Evolutionary conservation across 2,888 invertebrate species (phyloP).

Genomic region (Papilio elwesi): DNA sequence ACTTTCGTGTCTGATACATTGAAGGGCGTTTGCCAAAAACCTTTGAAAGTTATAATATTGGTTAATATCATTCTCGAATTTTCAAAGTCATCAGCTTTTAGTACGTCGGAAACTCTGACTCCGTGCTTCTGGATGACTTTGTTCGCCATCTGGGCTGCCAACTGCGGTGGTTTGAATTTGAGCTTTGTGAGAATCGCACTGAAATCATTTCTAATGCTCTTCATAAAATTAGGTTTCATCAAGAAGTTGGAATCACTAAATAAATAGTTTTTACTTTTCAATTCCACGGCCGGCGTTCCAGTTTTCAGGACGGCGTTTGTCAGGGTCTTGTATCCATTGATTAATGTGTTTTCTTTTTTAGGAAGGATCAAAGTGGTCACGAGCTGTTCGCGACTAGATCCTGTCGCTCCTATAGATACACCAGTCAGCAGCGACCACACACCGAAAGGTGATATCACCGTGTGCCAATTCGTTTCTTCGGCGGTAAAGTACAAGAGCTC

Average conservation of each 20-base stretch:
- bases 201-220: conserved; percentile 60
- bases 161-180: conserved; percentile 60
- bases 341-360: conserved; percentile 51
- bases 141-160: conserved; percentile 61
- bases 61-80: conserved; percentile 86
- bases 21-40: conserved; percentile 87
- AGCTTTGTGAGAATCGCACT: conserved; percentile 61
- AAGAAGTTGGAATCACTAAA: conserved; percentile 65
- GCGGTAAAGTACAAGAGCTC: conserved; percentile 68
- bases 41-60: conserved; percentile 88
- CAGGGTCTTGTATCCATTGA: conserved; percentile 59
- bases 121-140: conserved; percentile 64
- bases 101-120: conserved; percentile 63
- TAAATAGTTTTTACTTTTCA: conserved; percentile 68
- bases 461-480: conserved; percentile 62
- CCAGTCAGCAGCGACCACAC: conserved; percentile 75
- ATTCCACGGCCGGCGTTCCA: conserved; percentile 57
- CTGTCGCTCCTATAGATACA: conserved; percentile 65
- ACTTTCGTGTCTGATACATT: conserved; percentile 79
- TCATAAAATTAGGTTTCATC: conserved; percentile 51
- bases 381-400: conserved; percentile 60
- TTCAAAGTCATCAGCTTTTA: conserved; percentile 75
- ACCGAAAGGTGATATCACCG: conserved; percentile 73
- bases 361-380: conserved; percentile 65
- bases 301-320: conserved; percentile 58